Evolutionary conservation across 2,113 vertebrate species (phyloP), one percentile per base, ranked within the genome.

Genomic region (Verasper variegatus): DNA sequence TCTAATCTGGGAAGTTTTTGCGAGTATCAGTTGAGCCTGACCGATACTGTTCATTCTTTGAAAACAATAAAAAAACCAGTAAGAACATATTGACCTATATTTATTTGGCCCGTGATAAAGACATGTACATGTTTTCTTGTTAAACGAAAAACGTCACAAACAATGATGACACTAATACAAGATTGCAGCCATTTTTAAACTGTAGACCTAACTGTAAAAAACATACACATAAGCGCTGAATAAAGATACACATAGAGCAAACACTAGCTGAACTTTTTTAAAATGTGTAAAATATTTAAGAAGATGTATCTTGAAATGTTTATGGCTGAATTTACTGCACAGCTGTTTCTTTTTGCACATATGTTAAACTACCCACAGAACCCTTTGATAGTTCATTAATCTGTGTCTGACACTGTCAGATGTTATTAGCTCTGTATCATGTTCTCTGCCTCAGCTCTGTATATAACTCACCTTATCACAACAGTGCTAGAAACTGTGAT

Each of bases 401-500:
- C 9, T 64, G 62, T 55, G 17, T n/a, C 10, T 59, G 54, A 35
- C n/a, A 51, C 18, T 62, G 49, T 78, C 12, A 62, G 11, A n/a
- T 23, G 1, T 47, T 27, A 37, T 21, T 42, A 15, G 24, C 37
- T 45, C 31, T 49, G 11, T 8, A 21, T 49, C 45, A 54, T 9
- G 51, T 54, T 54, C 18, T n/a, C 51, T 54, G 18, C 18, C 27
- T 23, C 37, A 42, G 20, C 40, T 27, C 27, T 59, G 20, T 58
- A 42, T 24, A n/a, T 21, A 42, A 66, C 37, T 11, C 47, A 8
- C 14, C 13, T 37, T 21, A 27, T 73, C 15, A 62, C 26, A 51
- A 63, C 42, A 72, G 40, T 64, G 47, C 47, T 65, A 11, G 57
- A 64, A 80, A 63, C 70, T 73, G 68, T 57, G 55, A 76, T 54